Evolutionary conservation across 1,140 invertebrate species (phyloP).

Genomic region (Pseudoatta argentina): DNA sequence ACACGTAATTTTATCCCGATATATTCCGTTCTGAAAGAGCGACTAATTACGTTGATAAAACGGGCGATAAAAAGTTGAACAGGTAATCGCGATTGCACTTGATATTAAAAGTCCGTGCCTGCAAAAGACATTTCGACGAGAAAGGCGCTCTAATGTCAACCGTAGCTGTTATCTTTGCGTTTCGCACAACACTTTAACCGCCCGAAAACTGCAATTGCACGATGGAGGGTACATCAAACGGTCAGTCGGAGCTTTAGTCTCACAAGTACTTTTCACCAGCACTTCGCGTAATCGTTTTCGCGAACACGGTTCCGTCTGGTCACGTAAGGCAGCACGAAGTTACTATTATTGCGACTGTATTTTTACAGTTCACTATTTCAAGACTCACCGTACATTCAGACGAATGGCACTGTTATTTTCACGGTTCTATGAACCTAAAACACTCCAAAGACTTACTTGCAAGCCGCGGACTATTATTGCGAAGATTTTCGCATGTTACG

Average conservation of each 20-base stretch:
- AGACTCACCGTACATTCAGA: background rate
- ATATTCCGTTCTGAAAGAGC: slow-evolving; percentile 4
- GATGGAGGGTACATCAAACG: slow-evolving; percentile 23
- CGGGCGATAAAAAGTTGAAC: slow-evolving; percentile 30
- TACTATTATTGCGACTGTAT: slow-evolving; percentile 39
- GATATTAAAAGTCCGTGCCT: background rate
- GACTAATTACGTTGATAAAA: slow-evolving; percentile 22
- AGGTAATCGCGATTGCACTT: slow-evolving; percentile 21
- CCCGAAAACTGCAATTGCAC: slow-evolving; percentile 40
- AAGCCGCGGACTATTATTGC: background rate
- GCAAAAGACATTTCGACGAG: background rate
- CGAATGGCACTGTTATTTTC: background rate
- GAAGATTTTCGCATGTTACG: background rate
- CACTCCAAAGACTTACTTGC: background rate
- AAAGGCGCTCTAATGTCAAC: background rate
- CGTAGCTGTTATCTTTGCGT: slow-evolving; percentile 22
- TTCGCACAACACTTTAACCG: slow-evolving; percentile 15
- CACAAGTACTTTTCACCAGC: background rate
- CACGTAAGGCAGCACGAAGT: slow-evolving; percentile 40
- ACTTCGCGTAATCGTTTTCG: slow-evolving; percentile 55
- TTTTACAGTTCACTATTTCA: slow-evolving; percentile 32
- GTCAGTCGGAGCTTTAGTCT: slow-evolving; percentile 22
- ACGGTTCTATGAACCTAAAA: background rate
- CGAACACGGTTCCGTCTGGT: slow-evolving; percentile 8
- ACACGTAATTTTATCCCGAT: slow-evolving; percentile 12